Evolutionary conservation across 2,113 vertebrate species (phyloP).

Genomic region (Dasyprocta punctata): DNA sequence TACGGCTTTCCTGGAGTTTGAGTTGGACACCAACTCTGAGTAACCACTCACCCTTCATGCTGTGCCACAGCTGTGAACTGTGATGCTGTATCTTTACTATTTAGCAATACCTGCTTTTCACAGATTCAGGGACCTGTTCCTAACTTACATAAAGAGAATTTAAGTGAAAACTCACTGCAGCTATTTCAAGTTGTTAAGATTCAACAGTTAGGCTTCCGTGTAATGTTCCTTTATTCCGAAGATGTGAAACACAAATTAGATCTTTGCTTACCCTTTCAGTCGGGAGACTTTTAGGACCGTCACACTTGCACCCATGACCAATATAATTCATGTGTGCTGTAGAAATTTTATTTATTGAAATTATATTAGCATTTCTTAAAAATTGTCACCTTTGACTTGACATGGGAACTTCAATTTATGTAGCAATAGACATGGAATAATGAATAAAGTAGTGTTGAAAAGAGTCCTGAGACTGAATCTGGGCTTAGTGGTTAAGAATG

Average conservation of each 20-base stretch:
- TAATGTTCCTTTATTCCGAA: neutral
- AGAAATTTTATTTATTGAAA: neutral
- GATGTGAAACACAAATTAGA: neutral
- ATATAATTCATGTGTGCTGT: neutral
- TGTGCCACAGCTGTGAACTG: too few relatives aligned
- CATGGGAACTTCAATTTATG: too few relatives aligned
- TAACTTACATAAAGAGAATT: neutral
- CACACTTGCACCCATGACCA: neutral
- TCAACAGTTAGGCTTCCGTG: neutral
- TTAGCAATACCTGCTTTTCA: neutral
- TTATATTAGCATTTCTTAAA: neutral
- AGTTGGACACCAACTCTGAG: too few relatives aligned
- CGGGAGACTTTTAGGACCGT: neutral
- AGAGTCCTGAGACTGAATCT: neutral
- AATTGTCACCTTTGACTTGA: neutral
- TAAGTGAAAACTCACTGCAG: neutral
- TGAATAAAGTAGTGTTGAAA: neutral
- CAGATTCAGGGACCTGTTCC: neutral
- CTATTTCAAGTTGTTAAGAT: neutral
- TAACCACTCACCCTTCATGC: too few relatives aligned
- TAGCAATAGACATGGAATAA: neutral
- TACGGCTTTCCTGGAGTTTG: too few relatives aligned
- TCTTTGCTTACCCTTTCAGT: neutral
- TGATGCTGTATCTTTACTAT: neutral
- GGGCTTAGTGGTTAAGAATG: neutral